Conservation (phyloP, 2,888 invertebrate species). For the Perizoma flavofasciatum region DNA sequence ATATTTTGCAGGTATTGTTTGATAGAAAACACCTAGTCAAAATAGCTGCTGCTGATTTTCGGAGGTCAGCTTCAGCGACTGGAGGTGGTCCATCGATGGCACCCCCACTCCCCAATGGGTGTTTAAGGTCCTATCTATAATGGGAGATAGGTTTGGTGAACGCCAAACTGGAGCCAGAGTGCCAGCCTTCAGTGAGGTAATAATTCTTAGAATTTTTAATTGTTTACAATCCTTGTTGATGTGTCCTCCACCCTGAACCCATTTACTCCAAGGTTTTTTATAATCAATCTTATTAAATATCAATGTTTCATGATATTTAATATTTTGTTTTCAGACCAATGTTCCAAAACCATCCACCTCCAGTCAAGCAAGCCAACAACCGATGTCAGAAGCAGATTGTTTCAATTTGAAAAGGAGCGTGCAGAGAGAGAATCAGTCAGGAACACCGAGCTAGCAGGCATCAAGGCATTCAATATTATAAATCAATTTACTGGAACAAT, state of each 20-base stretch:
- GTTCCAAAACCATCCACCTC: too few species aligned
- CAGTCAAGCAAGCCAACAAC: neutral
- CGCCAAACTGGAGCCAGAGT: conserved; percentile 6
- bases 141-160: conserved; percentile 5
- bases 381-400: conserved; percentile 5
- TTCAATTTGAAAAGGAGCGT: conserved; percentile 3
- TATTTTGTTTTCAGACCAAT: too few species aligned
- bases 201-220: neutral
- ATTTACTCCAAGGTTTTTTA: too few species aligned
- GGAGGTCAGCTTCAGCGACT: conserved; percentile 18
- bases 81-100: neutral
- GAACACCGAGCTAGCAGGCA: conserved; percentile 6
- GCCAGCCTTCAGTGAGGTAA: neutral
- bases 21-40: conserved; percentile 25
- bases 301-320: too few species aligned
- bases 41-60: conserved; percentile 22
- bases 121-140: conserved; percentile 2
- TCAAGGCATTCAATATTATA: too few species aligned
- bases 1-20: conserved; percentile 28
- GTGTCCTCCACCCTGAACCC: too few species aligned
- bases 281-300: too few species aligned
- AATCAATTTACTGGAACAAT: too few species aligned
- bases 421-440: neutral
- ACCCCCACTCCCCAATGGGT: too few species aligned
- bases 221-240: neutral